These are phyloP conservation scores for Chaenogobius annularis DNA, from an alignment of 2,113 vertebrate genomes.

Conservation along the genomic window DNA sequence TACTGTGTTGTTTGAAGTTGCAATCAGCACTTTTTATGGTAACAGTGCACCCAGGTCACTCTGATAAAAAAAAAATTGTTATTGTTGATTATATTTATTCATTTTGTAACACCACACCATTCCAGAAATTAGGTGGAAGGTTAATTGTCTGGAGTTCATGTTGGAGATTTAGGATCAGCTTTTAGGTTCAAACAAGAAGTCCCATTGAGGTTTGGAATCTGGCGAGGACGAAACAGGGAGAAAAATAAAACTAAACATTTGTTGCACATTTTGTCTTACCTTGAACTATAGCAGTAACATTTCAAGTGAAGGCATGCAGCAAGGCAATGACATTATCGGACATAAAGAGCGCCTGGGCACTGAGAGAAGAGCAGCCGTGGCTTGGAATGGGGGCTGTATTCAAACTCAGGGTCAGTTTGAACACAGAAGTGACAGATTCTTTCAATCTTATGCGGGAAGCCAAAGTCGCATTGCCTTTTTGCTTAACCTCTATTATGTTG, in stretches of 20 bases:
- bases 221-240: too few species aligned
- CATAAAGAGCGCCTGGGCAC: not conserved
- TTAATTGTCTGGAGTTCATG: too few species aligned
- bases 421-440: conserved; percentile 31
- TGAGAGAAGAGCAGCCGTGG: not conserved
- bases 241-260: too few species aligned
- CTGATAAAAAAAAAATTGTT: not conserved
- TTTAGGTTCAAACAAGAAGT: too few species aligned
- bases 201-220: too few species aligned
- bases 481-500: conserved; percentile 60
- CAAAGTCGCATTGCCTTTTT: conserved; percentile 51
- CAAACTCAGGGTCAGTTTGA: conserved; percentile 33
- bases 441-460: conserved; percentile 29
- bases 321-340: not conserved
- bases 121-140: too few species aligned
- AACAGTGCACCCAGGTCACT: not conserved
- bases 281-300: not conserved
- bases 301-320: not conserved
- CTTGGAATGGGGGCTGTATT: conserved; percentile 4
- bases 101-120: too few species aligned
- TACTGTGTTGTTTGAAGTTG: conserved; percentile 5
- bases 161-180: too few species aligned
- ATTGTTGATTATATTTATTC: too few species aligned
- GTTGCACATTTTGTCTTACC: too few species aligned
- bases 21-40: not conserved